These are phyloP conservation scores for Musca vetustissima DNA, from an alignment of 1,140 invertebrate genomes.

Conservation along the genomic window DNA sequence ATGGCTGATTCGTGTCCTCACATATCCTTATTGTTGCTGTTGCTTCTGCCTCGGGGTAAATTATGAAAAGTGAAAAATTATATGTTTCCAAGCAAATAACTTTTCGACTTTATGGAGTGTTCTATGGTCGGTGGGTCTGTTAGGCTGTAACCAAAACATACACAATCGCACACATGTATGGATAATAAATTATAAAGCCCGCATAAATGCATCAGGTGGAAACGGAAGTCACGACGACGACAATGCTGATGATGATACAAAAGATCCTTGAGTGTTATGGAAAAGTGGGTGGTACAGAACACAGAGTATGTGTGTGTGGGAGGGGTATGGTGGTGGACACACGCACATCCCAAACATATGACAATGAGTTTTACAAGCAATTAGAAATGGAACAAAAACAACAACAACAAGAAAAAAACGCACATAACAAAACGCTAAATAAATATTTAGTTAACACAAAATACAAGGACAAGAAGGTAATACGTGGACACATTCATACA, in stretches of 20 bases:
- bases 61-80: conserved; percentile 24
- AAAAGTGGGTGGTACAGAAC: background rate
- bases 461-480: background rate
- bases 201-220: conserved; percentile 22
- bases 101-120: background rate
- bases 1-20: too few relatives aligned
- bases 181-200: conserved; percentile 19
- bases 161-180: conserved; percentile 11
- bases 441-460: conserved; percentile 16
- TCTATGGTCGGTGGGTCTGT: background rate
- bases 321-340: background rate
- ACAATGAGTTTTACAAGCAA: conserved; percentile 19
- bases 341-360: conserved; percentile 1
- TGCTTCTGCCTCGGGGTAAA: background rate
- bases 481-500: background rate
- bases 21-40: too few relatives aligned
- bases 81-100: background rate
- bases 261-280: background rate
- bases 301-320: background rate
- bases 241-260: background rate
- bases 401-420: background rate
- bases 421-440: conserved; percentile 1
- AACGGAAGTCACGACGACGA: background rate
- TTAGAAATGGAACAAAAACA: conserved; percentile 11
- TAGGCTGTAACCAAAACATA: too few relatives aligned